A percentile compares a stretch with the other conserved stretches of the same genome.
phyloP scores from a whole-genome alignment of 2,797 vertebrate genomes.

The Bucorvus abyssinicus region DNA sequence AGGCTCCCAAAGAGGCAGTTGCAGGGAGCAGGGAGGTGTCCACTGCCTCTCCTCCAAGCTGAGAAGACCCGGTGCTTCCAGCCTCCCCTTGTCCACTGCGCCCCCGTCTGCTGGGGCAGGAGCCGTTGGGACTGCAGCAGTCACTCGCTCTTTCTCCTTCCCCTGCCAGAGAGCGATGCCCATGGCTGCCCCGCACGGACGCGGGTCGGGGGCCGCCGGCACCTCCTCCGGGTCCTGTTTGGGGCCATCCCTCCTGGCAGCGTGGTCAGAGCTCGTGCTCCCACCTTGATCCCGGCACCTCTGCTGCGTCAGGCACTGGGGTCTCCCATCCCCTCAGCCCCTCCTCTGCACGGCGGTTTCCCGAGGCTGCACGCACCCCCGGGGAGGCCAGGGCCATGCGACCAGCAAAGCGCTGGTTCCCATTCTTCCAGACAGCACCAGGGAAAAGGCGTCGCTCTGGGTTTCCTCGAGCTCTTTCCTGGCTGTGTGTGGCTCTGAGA shows the following conservation, averaged over 20 bases:
- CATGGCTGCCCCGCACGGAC: accelerated
- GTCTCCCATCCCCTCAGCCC: not conserved
- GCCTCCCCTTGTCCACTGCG: too few species aligned
- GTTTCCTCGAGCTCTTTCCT: not conserved
- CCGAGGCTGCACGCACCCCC: not conserved
- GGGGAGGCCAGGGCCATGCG: too few species aligned
- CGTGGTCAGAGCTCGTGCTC: accelerated
- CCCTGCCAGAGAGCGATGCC: accelerated
- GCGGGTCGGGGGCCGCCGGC: not conserved
- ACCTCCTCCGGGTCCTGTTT: not conserved
- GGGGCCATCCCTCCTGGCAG: not conserved
- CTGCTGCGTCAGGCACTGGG: accelerated
- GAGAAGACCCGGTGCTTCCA: not conserved
- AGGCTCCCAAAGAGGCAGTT: not conserved
- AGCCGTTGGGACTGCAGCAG: accelerated
- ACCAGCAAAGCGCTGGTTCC: not conserved
- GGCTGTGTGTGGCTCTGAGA: not conserved
- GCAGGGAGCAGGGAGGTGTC: not conserved
- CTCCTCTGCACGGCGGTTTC: not conserved
- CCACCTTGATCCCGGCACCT: accelerated
- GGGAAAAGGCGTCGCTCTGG: accelerated
- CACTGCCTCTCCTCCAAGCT: not conserved
- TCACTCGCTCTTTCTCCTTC: not conserved
- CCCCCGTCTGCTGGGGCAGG: too few species aligned
- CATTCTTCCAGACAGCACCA: not conserved